Evolutionary conservation across 2,797 vertebrate genomes (phyloP), one percentile per base, ranked within the genome.

Genomic region (Enteromius argenteus): DNA sequence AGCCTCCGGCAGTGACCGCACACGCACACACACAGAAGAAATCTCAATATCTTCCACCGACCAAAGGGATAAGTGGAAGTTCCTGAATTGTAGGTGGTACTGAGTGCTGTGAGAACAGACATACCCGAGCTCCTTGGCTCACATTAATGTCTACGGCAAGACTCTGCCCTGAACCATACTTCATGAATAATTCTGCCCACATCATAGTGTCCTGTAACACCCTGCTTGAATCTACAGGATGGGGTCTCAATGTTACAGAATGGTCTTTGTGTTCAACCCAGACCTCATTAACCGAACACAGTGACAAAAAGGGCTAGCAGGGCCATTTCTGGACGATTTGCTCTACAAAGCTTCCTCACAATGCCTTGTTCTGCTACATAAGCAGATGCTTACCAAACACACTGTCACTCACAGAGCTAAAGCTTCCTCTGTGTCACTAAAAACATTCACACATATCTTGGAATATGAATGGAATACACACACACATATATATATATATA

Each of bases 161-260:
- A 72, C 39, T 30, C 67, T 75, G 46, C 79, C 76, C 85, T 81
- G 49, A 85, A 88, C 75, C 84, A 84, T 42, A 5, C 3, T 87
- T 87, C 90, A 92, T 93, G 85, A 90, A 91, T 87, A 90, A 93
- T 93, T 93, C 92, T 81, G 84, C 51, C 86, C 90, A 91, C 89
- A 91, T 89, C 87, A 90, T 86, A 91, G 91, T 91, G 89, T 92
- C 91, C 90, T 93, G 62, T 32, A 92, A 39, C 53, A 42, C 87
- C 91, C 90, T 92, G 89, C 90, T 91, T 91, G 87, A 93, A 92
- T 92, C 91, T 89, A 69, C 2, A 1, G 37, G 75, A 64, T 1
- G 15, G 56, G 27, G 60, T 64, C 58, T 79, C 58, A 44, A 0
- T 60, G 35, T 62, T 62, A 75, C 86, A 92, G 91, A 88, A 91